Conservation (phyloP, 1,140 invertebrate genomes). For the Berghia stephanieae region DNA sequence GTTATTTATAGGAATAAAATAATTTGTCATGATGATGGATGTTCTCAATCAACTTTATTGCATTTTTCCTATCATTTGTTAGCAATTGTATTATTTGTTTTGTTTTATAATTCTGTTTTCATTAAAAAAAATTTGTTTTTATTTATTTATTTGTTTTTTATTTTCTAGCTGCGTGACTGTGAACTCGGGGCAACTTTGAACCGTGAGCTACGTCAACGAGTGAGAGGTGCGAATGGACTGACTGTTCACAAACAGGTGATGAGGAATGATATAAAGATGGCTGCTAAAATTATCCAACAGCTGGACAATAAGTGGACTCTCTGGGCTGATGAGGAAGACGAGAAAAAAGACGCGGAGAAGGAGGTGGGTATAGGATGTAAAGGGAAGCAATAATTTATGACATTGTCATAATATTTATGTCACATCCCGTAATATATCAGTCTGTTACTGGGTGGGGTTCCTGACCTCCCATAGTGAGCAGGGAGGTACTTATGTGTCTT, state of each 20-base stretch:
- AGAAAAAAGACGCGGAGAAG: conserved; percentile 62
- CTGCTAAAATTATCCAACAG: conserved; percentile 94
- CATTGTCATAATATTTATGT: background rate
- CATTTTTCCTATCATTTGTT: too few relatives aligned
- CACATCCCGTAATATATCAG: too few relatives aligned
- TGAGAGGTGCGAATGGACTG: conserved; percentile 91
- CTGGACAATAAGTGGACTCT: conserved; percentile 85
- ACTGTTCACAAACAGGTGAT: conserved; percentile 88
- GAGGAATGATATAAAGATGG: conserved; percentile 89
- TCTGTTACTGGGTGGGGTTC: too few relatives aligned
- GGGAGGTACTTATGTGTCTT: background rate
- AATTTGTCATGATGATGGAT: too few relatives aligned
- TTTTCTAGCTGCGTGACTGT: conserved; percentile 81
- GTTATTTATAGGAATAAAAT: too few relatives aligned
- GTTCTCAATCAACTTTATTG: too few relatives aligned
- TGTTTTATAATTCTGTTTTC: too few relatives aligned
- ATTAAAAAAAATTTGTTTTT: background rate
- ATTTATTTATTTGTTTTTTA: conserved; percentile 12
- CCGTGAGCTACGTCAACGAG: conserved; percentile 89
- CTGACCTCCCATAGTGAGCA: too few relatives aligned
- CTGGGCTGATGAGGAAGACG: conserved; percentile 74
- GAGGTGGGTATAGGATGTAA: conserved; percentile 41
- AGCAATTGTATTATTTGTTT: too few relatives aligned
- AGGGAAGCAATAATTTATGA: too few relatives aligned
- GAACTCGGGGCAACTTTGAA: conserved; percentile 95